Percentiles rank a stretch among this genome's conserved stretches.
phyloP scores from a whole-genome alignment of 92 coral and sea anemone species.

The Actinernus sp. region DNA sequence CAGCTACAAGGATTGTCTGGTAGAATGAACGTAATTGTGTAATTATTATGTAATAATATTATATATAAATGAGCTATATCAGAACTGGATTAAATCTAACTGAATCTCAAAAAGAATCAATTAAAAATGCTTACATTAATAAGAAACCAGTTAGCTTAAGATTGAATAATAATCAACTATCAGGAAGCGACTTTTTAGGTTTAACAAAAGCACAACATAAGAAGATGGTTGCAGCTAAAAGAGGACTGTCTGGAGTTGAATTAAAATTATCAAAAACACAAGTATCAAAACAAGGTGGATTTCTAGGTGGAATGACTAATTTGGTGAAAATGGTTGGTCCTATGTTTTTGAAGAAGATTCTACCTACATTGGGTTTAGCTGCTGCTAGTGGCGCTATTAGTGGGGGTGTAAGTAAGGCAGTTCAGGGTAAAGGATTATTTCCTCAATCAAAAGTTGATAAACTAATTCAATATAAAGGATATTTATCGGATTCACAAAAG shows the following conservation, averaged over 20 bases:
- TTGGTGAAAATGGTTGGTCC: background rate
- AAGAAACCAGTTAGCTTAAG: background rate
- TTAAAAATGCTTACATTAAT: background rate
- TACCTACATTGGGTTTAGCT: too few species aligned
- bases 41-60: too few species aligned
- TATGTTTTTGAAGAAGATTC: too few species aligned
- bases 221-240: background rate
- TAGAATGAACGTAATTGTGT: too few species aligned
- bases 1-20: too few species aligned
- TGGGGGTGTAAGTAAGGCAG: too few species aligned
- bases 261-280: background rate
- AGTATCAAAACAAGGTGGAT: background rate
- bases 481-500: too few species aligned
- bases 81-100: slow-evolving; percentile 4
- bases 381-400: too few species aligned
- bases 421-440: too few species aligned
- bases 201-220: background rate
- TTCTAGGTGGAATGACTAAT: background rate
- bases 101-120: background rate
- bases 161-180: background rate
- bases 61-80: background rate
- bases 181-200: background rate
- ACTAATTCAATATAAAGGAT: too few species aligned
- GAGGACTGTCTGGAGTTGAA: background rate
- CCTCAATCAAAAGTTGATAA: too few species aligned